Evolutionary conservation across 2,797 vertebrate species (phyloP).

Genomic region (Erithacus rubecula): DNA sequence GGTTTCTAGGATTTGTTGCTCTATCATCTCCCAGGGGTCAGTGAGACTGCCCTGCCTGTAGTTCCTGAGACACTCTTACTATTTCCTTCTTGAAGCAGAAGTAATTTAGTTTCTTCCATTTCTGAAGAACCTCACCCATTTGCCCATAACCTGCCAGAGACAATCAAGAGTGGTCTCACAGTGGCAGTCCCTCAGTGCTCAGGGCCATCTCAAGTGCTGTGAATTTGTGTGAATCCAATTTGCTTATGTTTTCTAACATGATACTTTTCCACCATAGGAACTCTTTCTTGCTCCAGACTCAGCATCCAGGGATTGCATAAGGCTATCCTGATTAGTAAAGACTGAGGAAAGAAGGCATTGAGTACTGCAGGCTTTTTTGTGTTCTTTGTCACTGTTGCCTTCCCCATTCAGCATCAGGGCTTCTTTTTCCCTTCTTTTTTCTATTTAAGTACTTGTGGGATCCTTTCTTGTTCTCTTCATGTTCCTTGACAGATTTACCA

Average conservation of each 20-base stretch:
- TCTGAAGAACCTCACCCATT: not conserved
- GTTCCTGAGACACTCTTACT: not conserved
- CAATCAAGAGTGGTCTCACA: not conserved
- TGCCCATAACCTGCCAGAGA: not conserved
- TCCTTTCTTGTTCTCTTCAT: not conserved
- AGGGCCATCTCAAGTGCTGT: not conserved
- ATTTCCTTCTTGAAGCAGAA: not conserved
- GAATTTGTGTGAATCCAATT: not conserved
- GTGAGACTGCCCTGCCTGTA: not conserved
- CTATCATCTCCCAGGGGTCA: not conserved
- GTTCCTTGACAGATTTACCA: not conserved
- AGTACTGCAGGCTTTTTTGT: not conserved
- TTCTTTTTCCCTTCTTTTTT: not conserved
- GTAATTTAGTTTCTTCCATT: not conserved
- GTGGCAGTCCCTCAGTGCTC: not conserved
- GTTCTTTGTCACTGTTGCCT: not conserved
- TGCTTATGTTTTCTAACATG: not conserved
- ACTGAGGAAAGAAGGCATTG: not conserved
- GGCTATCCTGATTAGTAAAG: not conserved
- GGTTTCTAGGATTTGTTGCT: not conserved
- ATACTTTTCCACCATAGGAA: not conserved
- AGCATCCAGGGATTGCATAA: not conserved
- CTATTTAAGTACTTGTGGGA: not conserved
- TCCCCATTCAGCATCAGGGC: not conserved
- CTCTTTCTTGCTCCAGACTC: not conserved